Evolutionary conservation across 2,113 vertebrate genomes (phyloP).

Genomic region (Ceyx melanurus): DNA sequence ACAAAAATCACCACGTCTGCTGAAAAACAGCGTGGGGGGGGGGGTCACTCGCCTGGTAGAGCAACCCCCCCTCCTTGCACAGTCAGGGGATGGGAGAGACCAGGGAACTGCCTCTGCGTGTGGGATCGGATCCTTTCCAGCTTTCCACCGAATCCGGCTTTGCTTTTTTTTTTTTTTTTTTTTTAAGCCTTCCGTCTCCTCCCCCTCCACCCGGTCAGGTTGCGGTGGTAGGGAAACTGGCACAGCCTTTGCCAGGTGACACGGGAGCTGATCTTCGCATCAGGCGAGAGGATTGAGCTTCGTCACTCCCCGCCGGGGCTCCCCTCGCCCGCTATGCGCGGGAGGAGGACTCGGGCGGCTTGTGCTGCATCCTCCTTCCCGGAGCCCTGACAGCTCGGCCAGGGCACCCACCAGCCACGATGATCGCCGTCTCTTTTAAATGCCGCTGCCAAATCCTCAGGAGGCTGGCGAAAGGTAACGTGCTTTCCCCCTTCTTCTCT

Average conservation of each 20-base stretch:
- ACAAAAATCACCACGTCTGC: neutral
- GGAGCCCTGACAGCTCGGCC: slow-evolving; percentile 76
- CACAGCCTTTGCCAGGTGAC: slow-evolving; percentile 76
- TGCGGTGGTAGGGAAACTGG: slow-evolving; percentile 67
- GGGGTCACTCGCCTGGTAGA: slow-evolving; percentile 51
- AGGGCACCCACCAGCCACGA: slow-evolving; percentile 79
- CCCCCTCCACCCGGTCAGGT: slow-evolving; percentile 17
- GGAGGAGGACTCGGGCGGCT: slow-evolving; percentile 81
- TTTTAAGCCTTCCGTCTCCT: slow-evolving; percentile 59
- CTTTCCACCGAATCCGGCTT: slow-evolving; percentile 61
- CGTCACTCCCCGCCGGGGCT: slow-evolving; percentile 80
- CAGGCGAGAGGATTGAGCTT: slow-evolving; percentile 81
- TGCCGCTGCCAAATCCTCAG: slow-evolving; percentile 98
- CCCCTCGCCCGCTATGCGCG: slow-evolving; percentile 77
- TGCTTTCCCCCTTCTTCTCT: slow-evolving; percentile 65
- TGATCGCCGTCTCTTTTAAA: slow-evolving; percentile 99
- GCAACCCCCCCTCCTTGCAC: slow-evolving; percentile 5
- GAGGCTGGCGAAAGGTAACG: slow-evolving; percentile 94
- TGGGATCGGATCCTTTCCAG: slow-evolving; percentile 60
- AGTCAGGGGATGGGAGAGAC: neutral
- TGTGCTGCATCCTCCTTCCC: slow-evolving; percentile 75
- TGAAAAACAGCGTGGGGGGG: neutral
- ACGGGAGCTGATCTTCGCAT: slow-evolving; percentile 78
- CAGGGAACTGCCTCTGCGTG: neutral
- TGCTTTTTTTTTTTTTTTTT: no score